Percentiles rank a stretch among this genome's conserved stretches.
Conservation (phyloP, 53 echinoderm and acorn worm genomes). For the Antedon mediterranea region DNA sequence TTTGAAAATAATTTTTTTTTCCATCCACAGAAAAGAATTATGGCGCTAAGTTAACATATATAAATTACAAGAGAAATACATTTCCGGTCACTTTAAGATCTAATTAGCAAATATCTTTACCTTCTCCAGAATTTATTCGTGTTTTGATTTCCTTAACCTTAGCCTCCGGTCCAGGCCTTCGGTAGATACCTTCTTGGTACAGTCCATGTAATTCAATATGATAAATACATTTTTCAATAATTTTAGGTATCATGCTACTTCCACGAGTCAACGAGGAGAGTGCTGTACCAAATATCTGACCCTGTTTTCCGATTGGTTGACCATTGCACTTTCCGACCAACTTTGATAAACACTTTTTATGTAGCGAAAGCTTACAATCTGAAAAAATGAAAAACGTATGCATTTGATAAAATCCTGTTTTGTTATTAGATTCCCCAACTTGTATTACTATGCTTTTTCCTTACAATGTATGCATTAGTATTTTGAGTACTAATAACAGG, state of each 20-base stretch:
- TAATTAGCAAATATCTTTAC: too few relatives aligned
- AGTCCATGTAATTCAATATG: slow-evolving; percentile 71
- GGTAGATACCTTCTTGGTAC: slow-evolving; percentile 90
- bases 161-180: slow-evolving; percentile 77
- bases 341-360: slow-evolving; percentile 86
- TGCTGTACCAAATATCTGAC: slow-evolving; percentile 52
- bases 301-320: slow-evolving; percentile 11
- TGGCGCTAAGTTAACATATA: too few relatives aligned
- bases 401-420: not conserved
- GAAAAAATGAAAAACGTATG: not conserved
- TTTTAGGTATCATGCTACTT: slow-evolving; percentile 5
- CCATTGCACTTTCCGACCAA: slow-evolving; percentile 44
- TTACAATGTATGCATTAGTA: too few relatives aligned
- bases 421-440: not conserved
- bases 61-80: too few relatives aligned
- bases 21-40: too few relatives aligned
- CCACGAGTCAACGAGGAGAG: slow-evolving; percentile 23
- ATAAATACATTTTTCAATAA: slow-evolving; percentile 62
- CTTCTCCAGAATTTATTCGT: slow-evolving; percentile 62
- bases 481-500: too few relatives aligned
- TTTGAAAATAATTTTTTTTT: too few relatives aligned
- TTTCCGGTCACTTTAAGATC: too few relatives aligned
- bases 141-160: slow-evolving; percentile 89
- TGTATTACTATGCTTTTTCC: too few relatives aligned
- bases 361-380: slow-evolving; percentile 90